Evolutionary conservation across 2,113 vertebrate genomes (phyloP).

Genomic region (Cyprinodon tularosa): DNA sequence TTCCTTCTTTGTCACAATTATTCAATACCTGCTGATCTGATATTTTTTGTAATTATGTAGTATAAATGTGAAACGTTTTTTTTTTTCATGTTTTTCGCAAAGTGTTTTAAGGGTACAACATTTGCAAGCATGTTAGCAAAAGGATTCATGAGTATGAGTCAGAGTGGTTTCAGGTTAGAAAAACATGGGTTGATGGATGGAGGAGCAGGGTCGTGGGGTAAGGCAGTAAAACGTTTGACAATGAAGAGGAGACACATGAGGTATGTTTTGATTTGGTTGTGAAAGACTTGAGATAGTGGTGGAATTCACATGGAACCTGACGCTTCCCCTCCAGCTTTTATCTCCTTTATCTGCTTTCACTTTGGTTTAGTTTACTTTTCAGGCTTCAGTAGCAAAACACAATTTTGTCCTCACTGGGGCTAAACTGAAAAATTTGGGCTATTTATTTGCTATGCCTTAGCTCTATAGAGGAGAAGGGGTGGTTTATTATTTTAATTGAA

Average conservation of each 20-base stretch:
- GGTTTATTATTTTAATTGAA: too few relatives aligned
- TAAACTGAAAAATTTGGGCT: slow-evolving; percentile 47
- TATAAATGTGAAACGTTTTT: not conserved
- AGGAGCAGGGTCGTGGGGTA: slow-evolving; percentile 19
- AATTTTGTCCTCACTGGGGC: slow-evolving; percentile 56
- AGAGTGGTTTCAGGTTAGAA: slow-evolving; percentile 36
- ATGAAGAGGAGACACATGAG: slow-evolving; percentile 44
- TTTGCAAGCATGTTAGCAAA: not conserved
- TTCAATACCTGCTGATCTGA: not conserved
- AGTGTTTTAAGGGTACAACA: not conserved
- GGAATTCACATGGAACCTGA: slow-evolving; percentile 66
- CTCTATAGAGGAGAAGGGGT: slow-evolving; percentile 26
- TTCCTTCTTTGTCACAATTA: not conserved
- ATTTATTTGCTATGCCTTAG: slow-evolving; percentile 35
- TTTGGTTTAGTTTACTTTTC: slow-evolving; percentile 58
- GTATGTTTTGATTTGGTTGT: slow-evolving; percentile 72
- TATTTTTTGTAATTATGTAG: not conserved
- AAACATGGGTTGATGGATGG: slow-evolving; percentile 54
- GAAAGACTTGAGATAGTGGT: slow-evolving; percentile 54
- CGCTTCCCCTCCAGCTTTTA: slow-evolving; percentile 24
- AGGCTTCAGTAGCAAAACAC: slow-evolving; percentile 66
- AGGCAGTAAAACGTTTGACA: slow-evolving; percentile 43
- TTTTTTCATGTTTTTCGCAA: not conserved
- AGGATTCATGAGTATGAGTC: slow-evolving; percentile 7
- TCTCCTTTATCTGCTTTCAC: slow-evolving; percentile 1